Conservation (phyloP, 2,888 invertebrate genomes). For the Aphrophora alni region DNA sequence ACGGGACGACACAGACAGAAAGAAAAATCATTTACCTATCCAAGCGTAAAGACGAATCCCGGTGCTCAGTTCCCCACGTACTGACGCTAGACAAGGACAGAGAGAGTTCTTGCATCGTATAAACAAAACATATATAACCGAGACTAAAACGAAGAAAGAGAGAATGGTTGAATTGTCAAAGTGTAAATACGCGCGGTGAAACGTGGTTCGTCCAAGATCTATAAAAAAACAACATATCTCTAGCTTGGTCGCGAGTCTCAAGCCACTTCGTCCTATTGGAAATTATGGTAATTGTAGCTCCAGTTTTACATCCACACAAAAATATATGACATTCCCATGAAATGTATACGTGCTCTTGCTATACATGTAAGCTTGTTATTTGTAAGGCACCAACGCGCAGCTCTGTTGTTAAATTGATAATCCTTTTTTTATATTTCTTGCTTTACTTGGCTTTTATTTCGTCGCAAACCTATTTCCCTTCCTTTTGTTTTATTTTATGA, state of each 20-base stretch:
- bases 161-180: constrained; percentile 33
- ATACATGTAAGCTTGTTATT: not conserved
- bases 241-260: not conserved
- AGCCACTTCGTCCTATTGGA: constrained; percentile 33
- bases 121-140: constrained; percentile 37
- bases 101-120: constrained; percentile 26
- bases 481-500: constrained; percentile 2
- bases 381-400: not conserved
- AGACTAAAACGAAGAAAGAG: constrained; percentile 20
- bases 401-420: not conserved
- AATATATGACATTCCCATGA: constrained; percentile 20
- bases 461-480: not conserved
- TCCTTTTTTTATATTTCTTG: constrained; percentile 7
- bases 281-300: constrained; percentile 37
- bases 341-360: constrained; percentile 16
- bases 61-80: not conserved
- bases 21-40: not conserved
- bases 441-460: not conserved
- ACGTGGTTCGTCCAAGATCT: constrained; percentile 36
- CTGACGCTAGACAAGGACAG: not conserved
- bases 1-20: not conserved
- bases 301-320: not conserved
- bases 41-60: not conserved
- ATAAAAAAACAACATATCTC: constrained; percentile 37
- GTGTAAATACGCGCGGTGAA: not conserved